Conservation (phyloP, 1,140 invertebrate species). For the Pantala flavescens region DNA sequence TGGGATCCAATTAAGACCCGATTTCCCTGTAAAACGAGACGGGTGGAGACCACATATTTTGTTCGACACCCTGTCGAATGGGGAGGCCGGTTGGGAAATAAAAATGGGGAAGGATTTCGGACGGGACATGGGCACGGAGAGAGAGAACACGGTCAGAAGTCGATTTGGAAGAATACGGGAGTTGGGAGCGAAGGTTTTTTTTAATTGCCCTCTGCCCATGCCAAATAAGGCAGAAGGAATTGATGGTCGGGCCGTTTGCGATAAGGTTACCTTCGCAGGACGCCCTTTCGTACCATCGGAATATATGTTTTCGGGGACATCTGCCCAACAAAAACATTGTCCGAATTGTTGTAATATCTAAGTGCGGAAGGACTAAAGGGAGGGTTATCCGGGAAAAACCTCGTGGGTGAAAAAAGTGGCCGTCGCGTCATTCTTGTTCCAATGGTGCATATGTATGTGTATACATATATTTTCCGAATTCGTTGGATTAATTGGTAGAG, state of each 20-base stretch:
- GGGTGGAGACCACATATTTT: slow-evolving; percentile 1
- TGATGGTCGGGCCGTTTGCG: background rate
- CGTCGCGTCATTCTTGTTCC: too few species aligned
- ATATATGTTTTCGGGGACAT: too few species aligned
- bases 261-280: background rate
- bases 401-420: too few species aligned
- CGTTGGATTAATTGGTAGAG: too few species aligned
- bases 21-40: slow-evolving; percentile 9
- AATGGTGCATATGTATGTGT: too few species aligned
- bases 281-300: background rate
- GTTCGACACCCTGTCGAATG: slow-evolving; percentile 2
- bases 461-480: too few species aligned
- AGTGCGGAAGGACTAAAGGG: too few species aligned
- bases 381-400: too few species aligned
- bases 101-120: background rate
- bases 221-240: background rate
- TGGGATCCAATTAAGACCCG: background rate
- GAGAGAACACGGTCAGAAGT: background rate
- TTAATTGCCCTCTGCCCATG: background rate
- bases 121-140: background rate
- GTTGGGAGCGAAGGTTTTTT: background rate
- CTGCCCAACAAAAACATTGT: too few species aligned
- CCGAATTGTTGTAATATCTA: too few species aligned
- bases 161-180: background rate
- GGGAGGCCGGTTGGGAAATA: background rate